A percentile compares a stretch with the other conserved stretches of the same genome.
Conservation (phyloP, 2,888 invertebrate species). For the Tachina lurida region DNA sequence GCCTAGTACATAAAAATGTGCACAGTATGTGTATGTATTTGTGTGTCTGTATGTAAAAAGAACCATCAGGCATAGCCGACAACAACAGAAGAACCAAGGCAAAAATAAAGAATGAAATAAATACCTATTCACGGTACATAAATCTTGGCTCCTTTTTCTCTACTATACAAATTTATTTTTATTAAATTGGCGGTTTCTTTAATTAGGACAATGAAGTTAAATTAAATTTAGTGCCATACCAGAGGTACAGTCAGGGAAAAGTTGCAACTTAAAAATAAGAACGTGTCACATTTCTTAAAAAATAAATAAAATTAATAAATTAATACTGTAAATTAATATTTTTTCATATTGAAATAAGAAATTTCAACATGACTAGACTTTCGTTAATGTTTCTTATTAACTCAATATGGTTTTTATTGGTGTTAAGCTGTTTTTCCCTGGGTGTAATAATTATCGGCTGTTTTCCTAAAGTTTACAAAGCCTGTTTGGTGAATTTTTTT, state of each 20-base stretch:
- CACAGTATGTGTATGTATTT: background rate
- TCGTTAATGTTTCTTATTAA: too few species aligned
- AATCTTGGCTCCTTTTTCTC: constrained; percentile 7
- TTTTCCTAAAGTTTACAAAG: too few species aligned
- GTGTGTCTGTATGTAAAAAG: constrained; percentile 7
- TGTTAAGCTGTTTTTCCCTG: too few species aligned
- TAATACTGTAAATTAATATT: too few species aligned
- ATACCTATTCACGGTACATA: background rate
- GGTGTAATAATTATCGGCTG: too few species aligned
- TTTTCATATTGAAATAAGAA: too few species aligned
- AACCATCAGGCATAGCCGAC: constrained; percentile 30
- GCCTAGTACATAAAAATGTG: background rate
- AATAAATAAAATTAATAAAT: too few species aligned
- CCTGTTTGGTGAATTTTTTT: background rate
- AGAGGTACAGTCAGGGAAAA: too few species aligned
- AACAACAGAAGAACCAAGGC: constrained; percentile 19
- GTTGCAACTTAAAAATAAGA: too few species aligned
- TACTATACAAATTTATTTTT: background rate
- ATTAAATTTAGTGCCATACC: background rate
- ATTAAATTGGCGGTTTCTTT: constrained; percentile 5
- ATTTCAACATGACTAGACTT: too few species aligned
- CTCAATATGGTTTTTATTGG: too few species aligned
- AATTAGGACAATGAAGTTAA: background rate
- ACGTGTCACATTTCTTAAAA: too few species aligned
- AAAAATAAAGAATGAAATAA: constrained; percentile 14